phyloP scores from a whole-genome alignment of 2,888 invertebrate genomes.

The Drosophila formosana region DNA sequence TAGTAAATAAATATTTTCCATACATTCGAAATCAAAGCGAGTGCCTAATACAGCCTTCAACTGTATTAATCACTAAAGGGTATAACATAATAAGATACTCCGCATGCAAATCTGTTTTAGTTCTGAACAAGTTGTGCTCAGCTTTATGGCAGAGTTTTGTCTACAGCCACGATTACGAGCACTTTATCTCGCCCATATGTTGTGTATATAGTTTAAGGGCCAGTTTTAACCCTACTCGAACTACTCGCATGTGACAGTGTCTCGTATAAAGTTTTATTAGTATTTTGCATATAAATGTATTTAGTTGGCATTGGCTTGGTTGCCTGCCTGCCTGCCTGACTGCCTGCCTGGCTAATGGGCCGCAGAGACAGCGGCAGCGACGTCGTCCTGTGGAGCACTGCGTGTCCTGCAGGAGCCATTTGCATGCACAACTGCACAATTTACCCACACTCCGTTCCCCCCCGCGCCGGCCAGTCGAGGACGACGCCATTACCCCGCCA shows the following conservation, averaged over 20 bases:
- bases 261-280: constrained; percentile 54
- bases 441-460: constrained; percentile 43
- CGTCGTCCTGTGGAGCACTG: constrained; percentile 15
- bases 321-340: constrained; percentile 3
- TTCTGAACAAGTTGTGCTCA: background rate
- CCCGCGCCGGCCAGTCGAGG: background rate
- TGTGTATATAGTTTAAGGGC: background rate
- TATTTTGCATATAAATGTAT: constrained; percentile 73
- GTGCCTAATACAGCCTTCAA: background rate
- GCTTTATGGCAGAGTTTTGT: background rate
- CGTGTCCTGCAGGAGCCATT: constrained; percentile 68
- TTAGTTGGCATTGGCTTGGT: constrained; percentile 39
- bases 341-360: constrained; percentile 52
- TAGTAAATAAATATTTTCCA: background rate
- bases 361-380: constrained; percentile 25
- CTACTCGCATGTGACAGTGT: background rate
- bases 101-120: constrained; percentile 9
- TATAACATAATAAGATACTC: constrained; percentile 3
- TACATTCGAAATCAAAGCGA: background rate
- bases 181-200: constrained; percentile 33
- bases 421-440: constrained; percentile 77
- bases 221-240: background rate
- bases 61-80: background rate
- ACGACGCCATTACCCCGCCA: constrained; percentile 9
- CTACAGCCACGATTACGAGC: constrained; percentile 10